Conservation (phyloP, 2,797 vertebrate genomes). For the Microhierax caerulescens region DNA sequence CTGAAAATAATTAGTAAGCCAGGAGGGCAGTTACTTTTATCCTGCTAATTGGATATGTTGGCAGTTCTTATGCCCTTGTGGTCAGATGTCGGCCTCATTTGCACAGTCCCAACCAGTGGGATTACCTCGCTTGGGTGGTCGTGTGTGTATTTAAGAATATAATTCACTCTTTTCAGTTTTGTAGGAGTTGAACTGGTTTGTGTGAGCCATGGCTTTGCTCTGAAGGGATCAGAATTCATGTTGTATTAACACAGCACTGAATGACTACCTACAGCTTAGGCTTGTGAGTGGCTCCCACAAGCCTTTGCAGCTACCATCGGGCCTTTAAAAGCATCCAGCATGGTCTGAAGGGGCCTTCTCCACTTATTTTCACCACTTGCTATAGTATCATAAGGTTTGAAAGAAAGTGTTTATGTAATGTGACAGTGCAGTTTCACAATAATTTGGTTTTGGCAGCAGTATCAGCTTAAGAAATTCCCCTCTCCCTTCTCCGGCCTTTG, state of each 20-base stretch:
- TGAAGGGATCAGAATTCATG: background rate
- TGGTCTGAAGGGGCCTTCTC: background rate
- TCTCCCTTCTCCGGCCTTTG: background rate
- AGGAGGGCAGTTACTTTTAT: slow-evolving; percentile 49
- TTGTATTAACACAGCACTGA: background rate
- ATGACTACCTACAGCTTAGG: background rate
- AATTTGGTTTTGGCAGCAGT: slow-evolving; percentile 20
- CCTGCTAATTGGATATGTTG: slow-evolving; percentile 51
- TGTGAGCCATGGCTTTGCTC: background rate
- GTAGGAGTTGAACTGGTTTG: background rate
- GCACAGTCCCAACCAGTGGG: background rate
- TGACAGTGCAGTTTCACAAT: slow-evolving; percentile 2
- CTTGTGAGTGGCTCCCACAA: background rate
- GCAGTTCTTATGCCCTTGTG: background rate
- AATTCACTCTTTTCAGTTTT: background rate
- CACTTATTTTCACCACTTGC: background rate
- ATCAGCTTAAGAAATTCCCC: slow-evolving; percentile 16
- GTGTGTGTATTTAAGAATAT: background rate
- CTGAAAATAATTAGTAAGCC: slow-evolving; percentile 52
- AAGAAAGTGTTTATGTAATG: background rate
- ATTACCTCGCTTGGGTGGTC: slow-evolving; percentile 34
- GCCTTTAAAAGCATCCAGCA: background rate
- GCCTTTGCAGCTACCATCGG: background rate
- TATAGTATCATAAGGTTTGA: background rate
- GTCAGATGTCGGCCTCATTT: slow-evolving; percentile 35